phyloP scores from a whole-genome alignment of 1,140 invertebrate species.

The Dreissena polymorpha region DNA sequence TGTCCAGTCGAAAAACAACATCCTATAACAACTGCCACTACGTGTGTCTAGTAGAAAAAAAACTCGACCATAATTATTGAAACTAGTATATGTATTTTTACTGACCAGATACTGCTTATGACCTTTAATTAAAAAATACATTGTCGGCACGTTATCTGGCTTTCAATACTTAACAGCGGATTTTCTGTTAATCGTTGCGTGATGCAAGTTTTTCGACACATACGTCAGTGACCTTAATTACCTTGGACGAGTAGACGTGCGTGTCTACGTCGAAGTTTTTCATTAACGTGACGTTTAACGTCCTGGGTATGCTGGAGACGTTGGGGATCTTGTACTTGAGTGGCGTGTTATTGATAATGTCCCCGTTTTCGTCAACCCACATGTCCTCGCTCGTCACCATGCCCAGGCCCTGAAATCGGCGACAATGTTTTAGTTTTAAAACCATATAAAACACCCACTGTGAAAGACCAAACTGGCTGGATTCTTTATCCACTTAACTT shows the following conservation, averaged over 20 bases:
- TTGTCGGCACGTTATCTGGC: too few species aligned
- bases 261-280: constrained; percentile 92
- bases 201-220: too few species aligned
- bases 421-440: neutral
- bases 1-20: too few species aligned
- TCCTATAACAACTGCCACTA: too few species aligned
- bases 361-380: constrained; percentile 90
- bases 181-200: too few species aligned
- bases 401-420: constrained; percentile 86
- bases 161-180: too few species aligned
- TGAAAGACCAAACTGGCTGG: neutral
- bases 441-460: neutral
- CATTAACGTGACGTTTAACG: constrained; percentile 95
- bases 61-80: too few species aligned
- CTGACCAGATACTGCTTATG: too few species aligned
- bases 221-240: constrained; percentile 70
- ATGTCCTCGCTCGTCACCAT: constrained; percentile 94
- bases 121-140: too few species aligned
- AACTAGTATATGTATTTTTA: too few species aligned
- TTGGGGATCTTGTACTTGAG: constrained; percentile 96
- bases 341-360: constrained; percentile 90
- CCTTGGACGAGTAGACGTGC: constrained; percentile 96
- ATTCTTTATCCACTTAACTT: neutral
- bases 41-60: too few species aligned
- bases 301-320: constrained; percentile 90